Evolutionary conservation across 2,797 vertebrate genomes (phyloP).

Genomic region (Phaenicophaeus curvirostris): DNA sequence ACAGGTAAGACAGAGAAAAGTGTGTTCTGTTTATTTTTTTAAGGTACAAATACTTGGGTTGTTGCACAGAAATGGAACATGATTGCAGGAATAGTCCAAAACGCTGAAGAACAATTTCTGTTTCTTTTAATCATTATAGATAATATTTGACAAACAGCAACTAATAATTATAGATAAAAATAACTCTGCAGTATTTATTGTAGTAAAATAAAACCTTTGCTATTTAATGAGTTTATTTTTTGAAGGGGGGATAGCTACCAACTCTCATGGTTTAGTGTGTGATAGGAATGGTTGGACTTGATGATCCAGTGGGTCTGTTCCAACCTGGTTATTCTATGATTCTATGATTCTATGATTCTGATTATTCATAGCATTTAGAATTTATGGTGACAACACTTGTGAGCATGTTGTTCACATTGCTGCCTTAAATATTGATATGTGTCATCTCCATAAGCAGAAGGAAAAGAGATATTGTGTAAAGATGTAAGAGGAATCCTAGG

Average conservation of each 20-base stretch:
- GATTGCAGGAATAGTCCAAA: background rate
- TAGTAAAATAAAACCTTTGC: background rate
- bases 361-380: background rate
- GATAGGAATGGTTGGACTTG: too few species aligned
- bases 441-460: background rate
- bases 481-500: background rate
- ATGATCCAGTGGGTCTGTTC: too few species aligned
- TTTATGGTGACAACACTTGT: background rate
- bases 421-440: background rate
- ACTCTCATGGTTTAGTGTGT: too few species aligned
- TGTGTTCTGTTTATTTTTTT: rapidly evolving
- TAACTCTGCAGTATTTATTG: background rate
- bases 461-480: background rate
- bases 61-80: background rate
- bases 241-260: background rate
- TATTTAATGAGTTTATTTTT: background rate
- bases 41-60: background rate
- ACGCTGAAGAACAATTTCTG: background rate
- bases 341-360: too few species aligned
- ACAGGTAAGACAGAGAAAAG: constrained; percentile 79
- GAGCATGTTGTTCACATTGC: background rate
- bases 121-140: background rate
- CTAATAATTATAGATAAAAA: background rate
- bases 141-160: background rate
- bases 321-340: too few species aligned